Base-by-base conservation (phyloP, 2,113 vertebrate species). In the Monopterus albus region DNA sequence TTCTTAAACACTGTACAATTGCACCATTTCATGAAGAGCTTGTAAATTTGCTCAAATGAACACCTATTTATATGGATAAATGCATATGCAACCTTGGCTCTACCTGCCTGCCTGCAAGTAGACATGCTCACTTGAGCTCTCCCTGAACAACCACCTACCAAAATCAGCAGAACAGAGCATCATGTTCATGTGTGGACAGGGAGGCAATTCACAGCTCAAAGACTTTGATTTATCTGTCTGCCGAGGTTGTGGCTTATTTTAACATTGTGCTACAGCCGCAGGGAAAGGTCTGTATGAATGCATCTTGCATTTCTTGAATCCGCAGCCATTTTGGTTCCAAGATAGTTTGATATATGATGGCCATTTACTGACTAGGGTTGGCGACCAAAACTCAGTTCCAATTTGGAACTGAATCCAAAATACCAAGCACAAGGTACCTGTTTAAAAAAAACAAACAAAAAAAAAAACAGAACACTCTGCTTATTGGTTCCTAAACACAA, bases 101-200 rank as follows among this genome's bases (percentile, higher is more conserved):
- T 52, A 43, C 56, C 78, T 46, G 33, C 50, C 29, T 29, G 23
- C 55, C 9, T 21, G 49, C 42, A 75, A 51, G n/a, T n/a, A n/a
- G n/a, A 49, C 63, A 75, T 51, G 35, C 58, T 79, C 53, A 69
- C 66, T 29, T 8, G 31, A 83, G 42, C 36, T 35, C 53, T 73
- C 57, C n/a, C 35, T 55, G 18, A 67, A 49, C 56, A 84, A 23
- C 56, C 69, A 53, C 49, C 55, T 18, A 62, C 70, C 43, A 26
- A 21, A 20, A 50, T 43, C 58, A 15, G 65, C n/a, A 31, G 49
- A 83, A 58, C 6, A 15, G 66, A 21, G 10, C 18, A 51, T 68
- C 61, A 73, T 42, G 45, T 67, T 75, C 0, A 4, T 52, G 72
- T 63, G 83, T 79, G 75, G 68, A 76, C 11, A 35, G 69, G 17